Percentiles rank a stretch among this genome's conserved stretches.
phyloP scores from a whole-genome alignment of 1,140 invertebrate species.

The Trigoniulus corallinus region DNA sequence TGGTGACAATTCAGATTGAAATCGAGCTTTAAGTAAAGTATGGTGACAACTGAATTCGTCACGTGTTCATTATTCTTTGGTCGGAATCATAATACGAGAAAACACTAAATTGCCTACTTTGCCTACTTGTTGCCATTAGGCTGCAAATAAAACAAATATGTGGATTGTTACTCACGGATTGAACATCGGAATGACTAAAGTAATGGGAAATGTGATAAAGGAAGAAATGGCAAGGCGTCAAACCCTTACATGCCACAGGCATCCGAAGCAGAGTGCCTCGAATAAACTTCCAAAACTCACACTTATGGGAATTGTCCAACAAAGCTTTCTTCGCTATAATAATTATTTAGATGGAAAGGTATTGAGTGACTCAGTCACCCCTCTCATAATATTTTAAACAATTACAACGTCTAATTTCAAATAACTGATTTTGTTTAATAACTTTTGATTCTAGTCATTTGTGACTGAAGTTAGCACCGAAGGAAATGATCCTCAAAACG shows the following conservation, averaged over 20 bases:
- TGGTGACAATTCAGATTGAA: no score
- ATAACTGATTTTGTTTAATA: constrained; percentile 5
- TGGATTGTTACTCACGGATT: constrained; percentile 30
- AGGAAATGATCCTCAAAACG: constrained; percentile 18
- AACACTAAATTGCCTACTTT: background rate
- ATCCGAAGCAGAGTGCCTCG: constrained; percentile 12
- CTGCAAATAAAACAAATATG: constrained; percentile 28
- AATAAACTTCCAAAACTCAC: constrained; percentile 2
- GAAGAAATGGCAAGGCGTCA: constrained; percentile 17
- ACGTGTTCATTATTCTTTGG: no score
- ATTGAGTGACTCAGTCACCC: no score
- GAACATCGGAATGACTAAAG: constrained; percentile 22
- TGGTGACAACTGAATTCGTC: no score
- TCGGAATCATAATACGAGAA: constrained; percentile 7
- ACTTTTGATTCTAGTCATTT: background rate
- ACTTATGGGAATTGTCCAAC: constrained; percentile 1
- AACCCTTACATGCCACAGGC: constrained; percentile 12
- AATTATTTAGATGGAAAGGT: constrained; percentile 1
- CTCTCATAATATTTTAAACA: background rate
- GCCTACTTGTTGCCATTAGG: constrained; percentile 8
- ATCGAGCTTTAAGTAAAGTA: no score
- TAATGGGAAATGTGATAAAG: constrained; percentile 25
- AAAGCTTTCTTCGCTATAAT: background rate
- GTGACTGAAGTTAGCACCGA: constrained; percentile 11
- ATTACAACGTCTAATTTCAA: no score